Percentiles rank a stretch among this genome's conserved stretches.
Evolutionary conservation across 2,797 vertebrate species (phyloP).

Genomic region (Myoxocephalus aenaeus): DNA sequence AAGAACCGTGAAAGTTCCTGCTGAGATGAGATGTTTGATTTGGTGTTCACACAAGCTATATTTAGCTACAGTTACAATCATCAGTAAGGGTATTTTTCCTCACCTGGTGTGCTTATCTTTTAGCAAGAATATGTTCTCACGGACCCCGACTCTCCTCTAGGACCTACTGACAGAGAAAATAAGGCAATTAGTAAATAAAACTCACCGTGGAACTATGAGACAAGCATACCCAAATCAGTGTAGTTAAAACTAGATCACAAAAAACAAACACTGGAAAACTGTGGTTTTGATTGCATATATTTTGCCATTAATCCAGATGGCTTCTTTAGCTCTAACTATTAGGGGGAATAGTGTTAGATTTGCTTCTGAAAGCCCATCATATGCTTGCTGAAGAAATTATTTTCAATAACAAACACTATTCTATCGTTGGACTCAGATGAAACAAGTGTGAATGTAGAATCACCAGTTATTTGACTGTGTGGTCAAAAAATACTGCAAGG

Average conservation of each 20-base stretch:
- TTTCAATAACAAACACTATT: neutral
- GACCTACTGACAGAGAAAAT: constrained; percentile 79
- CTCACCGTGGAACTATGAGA: neutral
- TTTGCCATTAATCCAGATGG: neutral
- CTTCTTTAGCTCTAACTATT: neutral
- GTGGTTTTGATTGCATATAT: neutral
- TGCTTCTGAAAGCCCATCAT: constrained; percentile 2
- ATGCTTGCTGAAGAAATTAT: neutral
- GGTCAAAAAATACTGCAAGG: constrained; percentile 2
- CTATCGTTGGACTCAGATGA: neutral
- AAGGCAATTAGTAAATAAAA: constrained; percentile 7
- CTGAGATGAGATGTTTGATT: constrained; percentile 18
- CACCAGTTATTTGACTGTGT: neutral
- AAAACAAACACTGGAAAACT: neutral
- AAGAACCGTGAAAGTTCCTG: constrained; percentile 2
- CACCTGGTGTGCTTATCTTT: constrained; percentile 85
- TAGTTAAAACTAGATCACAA: neutral
- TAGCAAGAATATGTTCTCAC: constrained; percentile 97
- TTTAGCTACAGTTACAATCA: constrained; percentile 8
- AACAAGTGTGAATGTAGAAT: neutral
- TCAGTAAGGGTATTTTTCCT: constrained; percentile 35
- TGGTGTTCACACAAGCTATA: constrained; percentile 23
- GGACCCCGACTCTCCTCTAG: constrained; percentile 90
- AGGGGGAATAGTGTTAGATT: neutral
- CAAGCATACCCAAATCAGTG: neutral